phyloP scores from a whole-genome alignment of 1,140 invertebrate genomes.

The Phymorhynchus buccinoides region DNA sequence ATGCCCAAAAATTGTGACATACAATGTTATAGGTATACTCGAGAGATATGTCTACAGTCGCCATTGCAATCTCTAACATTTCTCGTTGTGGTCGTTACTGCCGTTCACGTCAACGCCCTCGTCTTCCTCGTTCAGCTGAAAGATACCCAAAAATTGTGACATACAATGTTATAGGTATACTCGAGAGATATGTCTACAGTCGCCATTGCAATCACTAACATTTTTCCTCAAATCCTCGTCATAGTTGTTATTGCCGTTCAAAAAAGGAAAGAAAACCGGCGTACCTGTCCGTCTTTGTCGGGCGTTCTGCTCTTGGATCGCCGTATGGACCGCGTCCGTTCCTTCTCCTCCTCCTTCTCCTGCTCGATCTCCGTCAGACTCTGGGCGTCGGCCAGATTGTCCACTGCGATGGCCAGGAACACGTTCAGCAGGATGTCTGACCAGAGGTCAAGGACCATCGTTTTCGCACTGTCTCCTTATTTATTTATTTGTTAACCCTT shows the following conservation, averaged over 20 bases:
- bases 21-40: too few species aligned
- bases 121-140: too few species aligned
- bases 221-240: constrained; percentile 67
- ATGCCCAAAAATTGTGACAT: too few species aligned
- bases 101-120: too few species aligned
- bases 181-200: too few species aligned
- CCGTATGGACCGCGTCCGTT: constrained; percentile 64
- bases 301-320: constrained; percentile 66
- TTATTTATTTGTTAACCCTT: too few species aligned
- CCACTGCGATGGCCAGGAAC: constrained; percentile 99
- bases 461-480: background rate
- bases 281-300: constrained; percentile 54
- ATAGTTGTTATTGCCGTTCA: constrained; percentile 51
- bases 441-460: constrained; percentile 67
- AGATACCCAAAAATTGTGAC: too few species aligned
- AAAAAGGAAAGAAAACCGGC: background rate
- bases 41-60: too few species aligned
- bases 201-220: too few species aligned
- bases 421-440: constrained; percentile 97
- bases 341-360: constrained; percentile 70
- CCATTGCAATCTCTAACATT: too few species aligned
- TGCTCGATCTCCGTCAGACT: constrained; percentile 84
- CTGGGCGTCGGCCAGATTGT: constrained; percentile 99
- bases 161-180: too few species aligned
- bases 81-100: too few species aligned